A percentile compares a stretch with the other conserved stretches of the same genome.
Evolutionary conservation across 2,888 invertebrate genomes (phyloP).

Genomic region (Drosophila mercatorum): DNA sequence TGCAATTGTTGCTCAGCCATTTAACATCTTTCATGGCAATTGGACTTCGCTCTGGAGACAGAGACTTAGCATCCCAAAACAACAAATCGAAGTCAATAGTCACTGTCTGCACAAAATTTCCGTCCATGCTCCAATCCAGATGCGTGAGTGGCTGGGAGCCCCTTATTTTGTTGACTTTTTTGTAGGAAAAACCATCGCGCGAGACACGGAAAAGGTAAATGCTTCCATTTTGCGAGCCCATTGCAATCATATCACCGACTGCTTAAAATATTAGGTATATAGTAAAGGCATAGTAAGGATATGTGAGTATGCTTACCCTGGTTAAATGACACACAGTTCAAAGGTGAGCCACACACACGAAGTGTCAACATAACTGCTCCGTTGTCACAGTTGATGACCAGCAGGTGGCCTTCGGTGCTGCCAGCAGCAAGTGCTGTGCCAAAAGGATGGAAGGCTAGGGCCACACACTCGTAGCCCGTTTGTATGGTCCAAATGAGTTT

Average conservation of each 20-base stretch:
- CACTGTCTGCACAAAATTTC: conserved; percentile 93
- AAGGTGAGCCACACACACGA: conserved; percentile 93
- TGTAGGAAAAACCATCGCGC: conserved; percentile 95
- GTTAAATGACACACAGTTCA: conserved; percentile 94
- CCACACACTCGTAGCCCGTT: conserved; percentile 95
- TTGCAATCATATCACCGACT: conserved; percentile 95
- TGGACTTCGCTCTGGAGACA: conserved; percentile 94
- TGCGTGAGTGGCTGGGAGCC: conserved; percentile 94
- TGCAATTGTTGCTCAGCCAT: conserved; percentile 94
- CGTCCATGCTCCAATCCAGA: conserved; percentile 96
- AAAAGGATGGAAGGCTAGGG: conserved; percentile 94
- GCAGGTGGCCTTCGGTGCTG: conserved; percentile 94
- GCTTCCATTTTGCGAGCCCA: conserved; percentile 94
- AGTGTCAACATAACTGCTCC: conserved; percentile 94
- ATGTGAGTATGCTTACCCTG: conserved; percentile 87
- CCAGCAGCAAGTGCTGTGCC: conserved; percentile 95
- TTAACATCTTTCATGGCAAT: conserved; percentile 95
- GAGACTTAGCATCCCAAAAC: conserved; percentile 95
- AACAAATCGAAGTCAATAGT: conserved; percentile 95
- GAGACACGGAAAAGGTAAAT: conserved; percentile 93
- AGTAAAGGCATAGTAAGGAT: neutral
- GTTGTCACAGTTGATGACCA: conserved; percentile 93
- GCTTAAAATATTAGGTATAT: neutral
- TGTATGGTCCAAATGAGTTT: conserved; percentile 94
- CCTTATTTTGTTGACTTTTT: conserved; percentile 94